Evolutionary conservation across 2,888 invertebrate genomes (phyloP).

Genomic region (Seira ritae): DNA sequence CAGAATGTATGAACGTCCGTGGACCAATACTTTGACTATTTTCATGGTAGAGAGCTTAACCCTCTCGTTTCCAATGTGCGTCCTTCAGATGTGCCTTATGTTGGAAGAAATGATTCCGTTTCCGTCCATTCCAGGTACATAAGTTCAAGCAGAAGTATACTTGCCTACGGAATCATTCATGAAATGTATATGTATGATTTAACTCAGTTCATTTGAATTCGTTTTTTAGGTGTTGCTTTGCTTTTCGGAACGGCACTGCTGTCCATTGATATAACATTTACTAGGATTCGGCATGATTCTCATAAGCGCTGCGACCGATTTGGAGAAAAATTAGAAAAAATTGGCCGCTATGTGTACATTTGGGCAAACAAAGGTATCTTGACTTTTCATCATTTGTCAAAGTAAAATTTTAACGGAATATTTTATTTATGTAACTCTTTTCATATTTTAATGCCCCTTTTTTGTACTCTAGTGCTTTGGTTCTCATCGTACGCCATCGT

Average conservation of each 20-base stretch:
- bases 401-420: neutral
- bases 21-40: constrained; percentile 56
- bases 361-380: constrained; percentile 70
- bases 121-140: constrained; percentile 59
- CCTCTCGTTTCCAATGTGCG: constrained; percentile 62
- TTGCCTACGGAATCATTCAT: neutral
- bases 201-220: neutral
- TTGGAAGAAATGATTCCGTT: constrained; percentile 56
- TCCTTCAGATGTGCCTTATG: constrained; percentile 58
- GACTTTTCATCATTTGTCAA: neutral
- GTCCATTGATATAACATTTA: constrained; percentile 64
- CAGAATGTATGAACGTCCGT: constrained; percentile 64
- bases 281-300: constrained; percentile 68
- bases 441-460: neutral
- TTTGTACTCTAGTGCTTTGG: constrained; percentile 69
- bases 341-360: constrained; percentile 59
- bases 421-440: neutral
- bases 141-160: neutral
- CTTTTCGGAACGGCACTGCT: constrained; percentile 53
- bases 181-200: neutral
- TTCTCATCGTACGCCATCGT: constrained; percentile 61
- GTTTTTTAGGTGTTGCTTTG: constrained; percentile 39
- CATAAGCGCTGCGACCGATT: constrained; percentile 61
- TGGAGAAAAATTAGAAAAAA: constrained; percentile 62
- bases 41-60: constrained; percentile 69